phyloP scores from a whole-genome alignment of 2,797 vertebrate genomes.

The Lycodopsis pacificus region DNA sequence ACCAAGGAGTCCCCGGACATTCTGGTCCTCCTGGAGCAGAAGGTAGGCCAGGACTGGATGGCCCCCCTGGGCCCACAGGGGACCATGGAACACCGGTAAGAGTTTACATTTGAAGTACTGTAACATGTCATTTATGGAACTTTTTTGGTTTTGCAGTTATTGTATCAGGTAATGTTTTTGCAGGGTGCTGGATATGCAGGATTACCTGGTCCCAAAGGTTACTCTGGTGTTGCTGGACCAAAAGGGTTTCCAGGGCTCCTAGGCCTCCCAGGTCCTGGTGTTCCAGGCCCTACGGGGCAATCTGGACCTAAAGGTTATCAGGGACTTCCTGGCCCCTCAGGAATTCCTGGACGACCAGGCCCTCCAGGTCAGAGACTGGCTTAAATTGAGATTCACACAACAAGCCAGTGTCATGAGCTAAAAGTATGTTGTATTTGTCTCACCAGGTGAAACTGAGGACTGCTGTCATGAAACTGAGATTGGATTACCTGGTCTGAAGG shows the following conservation, averaged over 20 bases:
- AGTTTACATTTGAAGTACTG: slow-evolving; percentile 9
- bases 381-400: neutral
- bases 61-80: slow-evolving; percentile 52
- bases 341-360: slow-evolving; percentile 64
- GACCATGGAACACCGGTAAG: slow-evolving; percentile 72
- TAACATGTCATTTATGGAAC: neutral
- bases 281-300: slow-evolving; percentile 57
- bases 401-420: neutral
- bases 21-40: slow-evolving; percentile 50
- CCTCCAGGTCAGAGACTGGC: slow-evolving; percentile 60
- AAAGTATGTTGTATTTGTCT: slow-evolving; percentile 17
- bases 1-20: slow-evolving; percentile 58
- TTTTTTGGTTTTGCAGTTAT: neutral
- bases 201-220: slow-evolving; percentile 66
- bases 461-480: slow-evolving; percentile 48
- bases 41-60: slow-evolving; percentile 64
- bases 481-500: slow-evolving; percentile 67
- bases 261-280: slow-evolving; percentile 56
- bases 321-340: slow-evolving; percentile 62
- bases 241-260: slow-evolving; percentile 64
- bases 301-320: slow-evolving; percentile 64
- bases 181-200: slow-evolving; percentile 52
- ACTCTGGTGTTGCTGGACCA: slow-evolving; percentile 58
- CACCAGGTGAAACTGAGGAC: slow-evolving; percentile 62
- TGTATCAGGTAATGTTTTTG: slow-evolving; percentile 1